Percentiles rank a stretch among this genome's conserved stretches.
Evolutionary conservation across 1,140 invertebrate species (phyloP).

Genomic region (Procambarus virginalis): DNA sequence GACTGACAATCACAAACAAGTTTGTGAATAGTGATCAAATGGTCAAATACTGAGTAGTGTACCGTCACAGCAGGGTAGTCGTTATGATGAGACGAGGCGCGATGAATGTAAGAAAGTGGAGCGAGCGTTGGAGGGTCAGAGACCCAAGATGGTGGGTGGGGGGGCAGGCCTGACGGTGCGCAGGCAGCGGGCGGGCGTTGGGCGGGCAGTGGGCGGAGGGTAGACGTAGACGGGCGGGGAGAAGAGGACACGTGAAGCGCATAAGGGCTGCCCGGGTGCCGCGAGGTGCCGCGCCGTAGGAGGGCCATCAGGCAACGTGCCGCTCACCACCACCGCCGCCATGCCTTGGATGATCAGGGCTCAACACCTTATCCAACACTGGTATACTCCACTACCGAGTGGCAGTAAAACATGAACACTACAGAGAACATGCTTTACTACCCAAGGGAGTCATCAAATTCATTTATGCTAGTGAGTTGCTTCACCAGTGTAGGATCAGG

Average conservation of each 20-base stretch:
- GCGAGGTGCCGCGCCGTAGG: constrained; percentile 64
- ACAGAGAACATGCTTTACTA: constrained; percentile 28
- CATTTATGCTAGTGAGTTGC: constrained; percentile 25
- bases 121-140: constrained; percentile 67
- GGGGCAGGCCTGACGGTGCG: constrained; percentile 68
- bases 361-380: constrained; percentile 22
- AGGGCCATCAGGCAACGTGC: constrained; percentile 66
- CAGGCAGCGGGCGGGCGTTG: constrained; percentile 67
- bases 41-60: constrained; percentile 68
- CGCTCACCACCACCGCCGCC: constrained; percentile 64
- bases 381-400: constrained; percentile 3
- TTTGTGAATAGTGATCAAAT: constrained; percentile 65
- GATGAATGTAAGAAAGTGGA: constrained; percentile 69
- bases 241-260: constrained; percentile 68
- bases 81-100: constrained; percentile 66
- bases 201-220: constrained; percentile 68
- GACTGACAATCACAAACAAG: constrained; percentile 65
- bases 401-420: constrained; percentile 33
- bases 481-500: constrained; percentile 42
- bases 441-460: neutral
- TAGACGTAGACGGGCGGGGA: constrained; percentile 68
- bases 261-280: constrained; percentile 68
- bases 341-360: constrained; percentile 43
- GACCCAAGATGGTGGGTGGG: constrained; percentile 69
- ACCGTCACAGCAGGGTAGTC: constrained; percentile 69